Base-by-base conservation (phyloP, 2,888 invertebrate species). In the Heliconius sara region DNA sequence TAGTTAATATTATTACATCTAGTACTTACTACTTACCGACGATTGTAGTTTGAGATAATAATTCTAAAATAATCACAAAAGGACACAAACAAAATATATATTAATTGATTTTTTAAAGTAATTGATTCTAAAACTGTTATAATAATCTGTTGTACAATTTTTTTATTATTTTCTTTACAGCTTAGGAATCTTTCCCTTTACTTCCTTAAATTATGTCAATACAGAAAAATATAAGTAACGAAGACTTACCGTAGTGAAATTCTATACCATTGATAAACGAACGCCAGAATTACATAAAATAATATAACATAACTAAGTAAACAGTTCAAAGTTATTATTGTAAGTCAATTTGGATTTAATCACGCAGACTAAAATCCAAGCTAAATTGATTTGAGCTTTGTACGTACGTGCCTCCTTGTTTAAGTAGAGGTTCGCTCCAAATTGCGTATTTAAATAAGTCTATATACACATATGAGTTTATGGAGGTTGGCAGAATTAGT, bases 391-490 rank as follows among this genome's bases (percentile, higher is more conserved):
- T 92, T 88, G 89, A 89, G 89, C 89, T 87, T 85, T 85, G 86
- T 86, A 86, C 85, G 86, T 86, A 86, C 85, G 85, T 84, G 86
- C 84, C 79, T 86, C 84, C 83, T 85, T 85, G 85, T 84, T 84
- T 86, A 83, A 85, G 85, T 84, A 82, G 83, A 85, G 89, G 88
- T 88, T 89, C 87, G 88, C 86, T 89, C 88, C 87, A 91, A 93
- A 93, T 93, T 93, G 92, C 91, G 90, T 93, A 94, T 94, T 93
- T 94, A 93, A 94, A 94, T 93, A 92, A 92, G 89, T 91, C 91
- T 90, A 91, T 89, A 89, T 86, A 86, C 83, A 85, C 89, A 92
- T 90, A 92, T 91, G 85, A 93, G 92, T 91, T 93, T 94, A 93
- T 94, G 92, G 93, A 94, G 91, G 92, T 88, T 91, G 90, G 90